Evolutionary conservation across 2,888 invertebrate species (phyloP).

Genomic region (Synergus umbraculus): DNA sequence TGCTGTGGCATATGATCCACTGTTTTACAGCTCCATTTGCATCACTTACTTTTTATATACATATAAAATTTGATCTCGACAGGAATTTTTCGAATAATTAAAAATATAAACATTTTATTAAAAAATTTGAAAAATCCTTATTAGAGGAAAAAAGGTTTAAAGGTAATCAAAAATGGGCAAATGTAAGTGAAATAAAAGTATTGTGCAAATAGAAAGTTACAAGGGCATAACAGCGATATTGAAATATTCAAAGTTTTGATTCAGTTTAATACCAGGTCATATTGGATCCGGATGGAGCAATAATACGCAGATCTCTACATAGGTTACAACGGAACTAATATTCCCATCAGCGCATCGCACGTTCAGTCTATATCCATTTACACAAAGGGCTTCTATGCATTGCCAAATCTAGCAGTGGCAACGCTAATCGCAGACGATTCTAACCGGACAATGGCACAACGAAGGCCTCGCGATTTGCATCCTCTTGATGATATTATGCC

Average conservation of each 20-base stretch:
- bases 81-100: too few relatives aligned
- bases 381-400: slow-evolving; percentile 7
- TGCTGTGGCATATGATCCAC: too few relatives aligned
- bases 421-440: slow-evolving; percentile 33
- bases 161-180: too few relatives aligned
- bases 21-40: too few relatives aligned
- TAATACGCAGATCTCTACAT: neutral
- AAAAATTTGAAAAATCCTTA: too few relatives aligned
- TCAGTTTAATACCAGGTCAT: neutral
- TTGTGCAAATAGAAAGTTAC: neutral
- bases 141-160: too few relatives aligned
- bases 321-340: slow-evolving; percentile 14
- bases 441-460: slow-evolving; percentile 29
- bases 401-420: slow-evolving; percentile 25
- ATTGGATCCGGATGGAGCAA: neutral
- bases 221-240: neutral
- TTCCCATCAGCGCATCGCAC: slow-evolving; percentile 31
- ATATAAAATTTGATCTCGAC: too few relatives aligned
- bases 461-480: slow-evolving; percentile 27
- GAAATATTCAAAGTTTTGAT: neutral
- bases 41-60: too few relatives aligned
- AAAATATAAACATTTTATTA: too few relatives aligned
- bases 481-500: slow-evolving; percentile 15
- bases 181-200: too few relatives aligned
- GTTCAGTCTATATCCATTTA: slow-evolving; percentile 19